phyloP scores from a whole-genome alignment of 2,888 invertebrate genomes.

The Danaus chrysippus region DNA sequence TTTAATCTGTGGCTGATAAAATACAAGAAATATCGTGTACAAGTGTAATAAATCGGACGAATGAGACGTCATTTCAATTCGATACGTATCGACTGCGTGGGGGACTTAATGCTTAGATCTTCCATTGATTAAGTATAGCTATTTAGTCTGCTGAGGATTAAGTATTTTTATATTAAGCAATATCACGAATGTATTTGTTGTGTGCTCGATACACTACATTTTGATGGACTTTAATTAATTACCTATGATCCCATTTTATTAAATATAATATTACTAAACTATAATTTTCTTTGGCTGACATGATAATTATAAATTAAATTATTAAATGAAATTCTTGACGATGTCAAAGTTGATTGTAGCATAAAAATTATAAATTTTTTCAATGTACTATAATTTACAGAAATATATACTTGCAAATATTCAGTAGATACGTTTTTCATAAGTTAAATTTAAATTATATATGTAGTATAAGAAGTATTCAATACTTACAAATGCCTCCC shows the following conservation, averaged over 20 bases:
- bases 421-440: too few species aligned
- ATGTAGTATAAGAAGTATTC: background rate
- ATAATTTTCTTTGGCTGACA: too few species aligned
- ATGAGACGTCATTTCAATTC: slow-evolving; percentile 76
- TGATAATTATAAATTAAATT: too few species aligned
- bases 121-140: slow-evolving; percentile 69
- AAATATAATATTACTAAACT: background rate
- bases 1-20: slow-evolving; percentile 39
- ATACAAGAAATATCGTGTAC: slow-evolving; percentile 42
- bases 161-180: slow-evolving; percentile 38
- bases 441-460: too few species aligned
- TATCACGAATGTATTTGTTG: slow-evolving; percentile 29
- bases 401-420: too few species aligned
- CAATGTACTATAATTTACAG: too few species aligned
- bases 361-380: too few species aligned
- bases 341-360: too few species aligned
- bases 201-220: slow-evolving; percentile 10
- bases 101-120: slow-evolving; percentile 62
- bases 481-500: background rate
- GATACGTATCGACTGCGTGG: slow-evolving; percentile 64
- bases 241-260: slow-evolving; percentile 10
- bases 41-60: slow-evolving; percentile 67
- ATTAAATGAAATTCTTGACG: too few species aligned
- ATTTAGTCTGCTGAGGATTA: slow-evolving; percentile 62
- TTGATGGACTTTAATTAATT: slow-evolving; percentile 24